Conservation (phyloP, 1,140 invertebrate genomes). For the Anadara kagoshimensis region DNA sequence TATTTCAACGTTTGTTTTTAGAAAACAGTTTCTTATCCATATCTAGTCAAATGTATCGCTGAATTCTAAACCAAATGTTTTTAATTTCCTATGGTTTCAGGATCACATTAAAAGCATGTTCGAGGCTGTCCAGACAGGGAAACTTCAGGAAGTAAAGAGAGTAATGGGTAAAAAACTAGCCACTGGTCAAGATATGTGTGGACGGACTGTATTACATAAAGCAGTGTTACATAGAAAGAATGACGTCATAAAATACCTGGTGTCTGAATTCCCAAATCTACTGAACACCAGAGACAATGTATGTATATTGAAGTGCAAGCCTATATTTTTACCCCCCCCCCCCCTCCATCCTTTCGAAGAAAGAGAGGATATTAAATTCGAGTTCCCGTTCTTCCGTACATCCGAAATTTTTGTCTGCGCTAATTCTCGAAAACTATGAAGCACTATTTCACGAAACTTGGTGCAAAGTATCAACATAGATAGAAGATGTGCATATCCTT, state of each 20-base stretch:
- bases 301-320: constrained; percentile 5
- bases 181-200: constrained; percentile 42
- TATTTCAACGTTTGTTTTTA: no score
- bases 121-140: constrained; percentile 7
- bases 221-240: constrained; percentile 31
- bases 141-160: constrained; percentile 22
- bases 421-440: no score
- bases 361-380: no score
- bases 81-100: constrained; percentile 13
- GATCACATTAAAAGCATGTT: constrained; percentile 31
- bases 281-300: constrained; percentile 43
- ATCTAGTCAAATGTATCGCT: background rate
- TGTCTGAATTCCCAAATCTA: constrained; percentile 23
- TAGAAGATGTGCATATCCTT: no score
- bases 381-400: no score
- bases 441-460: no score
- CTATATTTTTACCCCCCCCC: no score
- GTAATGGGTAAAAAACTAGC: constrained; percentile 27
- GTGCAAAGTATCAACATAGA: no score
- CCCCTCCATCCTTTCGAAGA: no score
- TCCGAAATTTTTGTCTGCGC: no score
- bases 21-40: no score
- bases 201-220: constrained; percentile 44
- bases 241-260: constrained; percentile 31
- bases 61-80: background rate